Conservation (phyloP, 2,797 vertebrate species). For the Acipenser oxyrinchus region DNA sequence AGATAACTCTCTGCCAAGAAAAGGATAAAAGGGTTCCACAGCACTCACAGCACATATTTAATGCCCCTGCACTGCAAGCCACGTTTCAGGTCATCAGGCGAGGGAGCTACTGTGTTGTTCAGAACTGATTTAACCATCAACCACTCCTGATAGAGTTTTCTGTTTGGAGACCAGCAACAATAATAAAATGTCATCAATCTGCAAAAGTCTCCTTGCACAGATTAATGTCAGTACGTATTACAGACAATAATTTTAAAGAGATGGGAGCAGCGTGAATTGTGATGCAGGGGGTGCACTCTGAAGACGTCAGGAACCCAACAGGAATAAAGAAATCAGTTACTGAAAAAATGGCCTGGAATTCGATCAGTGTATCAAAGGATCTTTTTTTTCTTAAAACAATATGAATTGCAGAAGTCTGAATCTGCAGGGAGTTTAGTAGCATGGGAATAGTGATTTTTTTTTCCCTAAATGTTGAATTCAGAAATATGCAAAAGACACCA, state of each 20-base stretch:
- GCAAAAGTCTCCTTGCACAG: constrained; percentile 37
- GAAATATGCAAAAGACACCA: no score
- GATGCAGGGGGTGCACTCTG: constrained; percentile 11
- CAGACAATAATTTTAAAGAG: constrained; percentile 22
- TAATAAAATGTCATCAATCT: constrained; percentile 55
- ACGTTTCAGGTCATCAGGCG: neutral
- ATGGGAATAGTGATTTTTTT: no score
- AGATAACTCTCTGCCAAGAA: constrained; percentile 42
- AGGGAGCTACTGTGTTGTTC: no score
- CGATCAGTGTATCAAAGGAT: no score
- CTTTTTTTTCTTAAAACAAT: no score
- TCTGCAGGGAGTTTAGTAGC: no score
- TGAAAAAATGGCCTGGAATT: no score
- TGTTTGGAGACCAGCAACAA: constrained; percentile 12
- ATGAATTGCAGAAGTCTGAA: no score
- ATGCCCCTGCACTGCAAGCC: constrained; percentile 26
- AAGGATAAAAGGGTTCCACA: constrained; percentile 42
- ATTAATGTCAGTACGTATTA: constrained; percentile 57
- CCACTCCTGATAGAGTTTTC: neutral
- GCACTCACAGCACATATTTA: constrained; percentile 14
- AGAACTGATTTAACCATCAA: no score
- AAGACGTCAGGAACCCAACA: no score
- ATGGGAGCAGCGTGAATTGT: constrained; percentile 3
- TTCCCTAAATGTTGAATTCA: no score
- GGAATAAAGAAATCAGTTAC: no score